These are phyloP conservation scores for Lipotes vexillifer DNA, from an alignment of 2,113 vertebrate genomes.

Conservation along the genomic window DNA sequence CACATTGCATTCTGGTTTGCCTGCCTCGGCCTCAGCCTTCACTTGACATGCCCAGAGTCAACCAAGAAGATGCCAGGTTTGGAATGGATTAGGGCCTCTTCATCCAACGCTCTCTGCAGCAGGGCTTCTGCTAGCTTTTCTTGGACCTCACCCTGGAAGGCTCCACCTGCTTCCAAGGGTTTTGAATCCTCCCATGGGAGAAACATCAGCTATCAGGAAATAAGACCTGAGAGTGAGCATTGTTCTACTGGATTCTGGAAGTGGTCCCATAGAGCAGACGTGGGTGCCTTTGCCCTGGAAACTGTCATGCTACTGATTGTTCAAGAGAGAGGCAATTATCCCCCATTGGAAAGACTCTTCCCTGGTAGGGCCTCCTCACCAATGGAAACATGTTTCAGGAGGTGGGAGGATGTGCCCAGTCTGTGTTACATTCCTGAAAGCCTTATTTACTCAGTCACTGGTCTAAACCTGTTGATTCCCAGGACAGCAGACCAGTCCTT, in stretches of 20 bases:
- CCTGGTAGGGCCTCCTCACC: not conserved
- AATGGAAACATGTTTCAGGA: not conserved
- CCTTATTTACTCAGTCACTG: not conserved
- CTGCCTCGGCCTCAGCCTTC: not conserved
- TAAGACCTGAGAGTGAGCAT: not conserved
- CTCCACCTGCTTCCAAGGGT: not conserved
- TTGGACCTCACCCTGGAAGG: not conserved
- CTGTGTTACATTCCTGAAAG: not conserved
- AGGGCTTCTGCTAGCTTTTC: not conserved
- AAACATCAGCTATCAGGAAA: not conserved
- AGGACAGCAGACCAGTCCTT: not conserved
- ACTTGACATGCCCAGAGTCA: not conserved
- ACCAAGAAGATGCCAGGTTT: not conserved
- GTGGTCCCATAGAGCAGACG: not conserved
- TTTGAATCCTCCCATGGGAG: not conserved
- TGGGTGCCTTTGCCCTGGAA: not conserved
- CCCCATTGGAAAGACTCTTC: not conserved
- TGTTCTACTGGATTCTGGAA: not conserved
- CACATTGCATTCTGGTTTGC: not conserved
- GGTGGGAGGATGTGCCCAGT: not conserved
- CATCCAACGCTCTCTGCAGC: not conserved
- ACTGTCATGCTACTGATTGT: not conserved
- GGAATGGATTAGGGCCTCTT: not conserved
- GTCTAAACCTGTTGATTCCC: not conserved
- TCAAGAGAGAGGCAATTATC: conserved; percentile 14